Evolutionary conservation across 2,888 invertebrate genomes (phyloP).

Genomic region (Eupeodes luniger): DNA sequence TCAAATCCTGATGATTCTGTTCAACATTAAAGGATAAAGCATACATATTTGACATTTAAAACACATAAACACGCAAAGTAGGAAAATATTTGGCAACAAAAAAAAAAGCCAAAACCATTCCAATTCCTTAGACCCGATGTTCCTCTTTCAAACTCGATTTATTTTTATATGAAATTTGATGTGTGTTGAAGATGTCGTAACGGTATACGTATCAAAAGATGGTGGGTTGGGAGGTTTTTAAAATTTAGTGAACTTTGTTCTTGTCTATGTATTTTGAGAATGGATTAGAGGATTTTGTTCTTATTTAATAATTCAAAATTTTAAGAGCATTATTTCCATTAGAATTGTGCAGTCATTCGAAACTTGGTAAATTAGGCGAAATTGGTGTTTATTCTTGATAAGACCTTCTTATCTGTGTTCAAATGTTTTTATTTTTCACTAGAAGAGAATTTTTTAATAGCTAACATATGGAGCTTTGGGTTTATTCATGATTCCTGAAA

Average conservation of each 20-base stretch:
- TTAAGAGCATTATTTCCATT: neutral
- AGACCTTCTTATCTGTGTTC: neutral
- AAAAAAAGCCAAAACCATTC: slow-evolving; percentile 8
- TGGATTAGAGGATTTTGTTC: neutral
- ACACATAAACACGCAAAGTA: slow-evolving; percentile 57
- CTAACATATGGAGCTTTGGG: too few relatives aligned
- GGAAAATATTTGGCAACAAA: slow-evolving; percentile 41
- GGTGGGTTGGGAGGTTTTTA: neutral
- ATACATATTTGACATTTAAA: slow-evolving; percentile 66
- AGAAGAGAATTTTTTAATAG: neutral
- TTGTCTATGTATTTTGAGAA: neutral
- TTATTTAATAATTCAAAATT: neutral
- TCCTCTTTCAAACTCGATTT: neutral
- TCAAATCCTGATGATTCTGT: slow-evolving; percentile 69
- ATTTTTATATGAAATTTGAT: slow-evolving; percentile 11
- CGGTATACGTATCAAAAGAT: too few relatives aligned
- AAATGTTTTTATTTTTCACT: neutral
- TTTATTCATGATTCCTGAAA: too few relatives aligned
- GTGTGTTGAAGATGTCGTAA: too few relatives aligned
- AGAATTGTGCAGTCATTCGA: neutral
- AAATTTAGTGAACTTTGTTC: neutral
- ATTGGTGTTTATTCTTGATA: neutral
- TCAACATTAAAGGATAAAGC: slow-evolving; percentile 67
- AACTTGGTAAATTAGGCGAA: neutral
- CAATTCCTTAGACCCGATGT: too few relatives aligned